phyloP scores from a whole-genome alignment of 2,888 invertebrate species.

The Myopa testacea region DNA sequence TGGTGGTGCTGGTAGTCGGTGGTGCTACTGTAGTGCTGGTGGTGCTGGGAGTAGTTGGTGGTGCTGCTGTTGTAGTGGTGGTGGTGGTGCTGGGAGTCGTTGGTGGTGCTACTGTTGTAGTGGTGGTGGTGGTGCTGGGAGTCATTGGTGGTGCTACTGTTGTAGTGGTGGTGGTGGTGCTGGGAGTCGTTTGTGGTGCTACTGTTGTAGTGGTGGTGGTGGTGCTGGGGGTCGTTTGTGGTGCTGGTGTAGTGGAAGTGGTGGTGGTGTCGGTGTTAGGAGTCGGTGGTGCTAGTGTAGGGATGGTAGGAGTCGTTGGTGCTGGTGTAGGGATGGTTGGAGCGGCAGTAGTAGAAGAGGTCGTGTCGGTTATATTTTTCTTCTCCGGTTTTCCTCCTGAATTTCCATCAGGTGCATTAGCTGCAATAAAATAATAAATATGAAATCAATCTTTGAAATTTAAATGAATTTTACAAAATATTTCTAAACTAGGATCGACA shows the following conservation, averaged over 20 bases:
- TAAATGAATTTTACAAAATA: too few relatives aligned
- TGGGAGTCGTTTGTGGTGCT: constrained; percentile 41
- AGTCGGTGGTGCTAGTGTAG: background rate
- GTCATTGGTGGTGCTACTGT: background rate
- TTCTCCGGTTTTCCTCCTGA: too few relatives aligned
- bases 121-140: constrained; percentile 7
- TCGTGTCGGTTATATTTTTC: background rate
- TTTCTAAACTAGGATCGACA: too few relatives aligned
- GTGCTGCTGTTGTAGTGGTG: constrained; percentile 36
- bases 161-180: constrained; percentile 31
- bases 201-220: constrained; percentile 33
- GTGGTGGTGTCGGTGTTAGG: constrained; percentile 2
- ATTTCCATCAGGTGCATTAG: too few relatives aligned
- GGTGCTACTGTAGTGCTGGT: constrained; percentile 34
- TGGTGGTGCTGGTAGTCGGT: constrained; percentile 50
- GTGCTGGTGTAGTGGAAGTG: constrained; percentile 35
- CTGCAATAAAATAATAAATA: too few relatives aligned
- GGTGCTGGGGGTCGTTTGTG: constrained; percentile 35
- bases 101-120: constrained; percentile 41
- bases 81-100: constrained; percentile 26
- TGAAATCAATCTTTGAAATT: too few relatives aligned
- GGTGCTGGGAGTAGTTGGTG: constrained; percentile 42
- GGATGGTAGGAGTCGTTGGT: constrained; percentile 30
- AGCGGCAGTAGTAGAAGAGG: constrained; percentile 25
- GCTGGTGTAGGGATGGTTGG: constrained; percentile 34